These are phyloP conservation scores for Lycophotia porphyrea DNA, from an alignment of 2,888 invertebrate genomes.

Conservation along the genomic window DNA sequence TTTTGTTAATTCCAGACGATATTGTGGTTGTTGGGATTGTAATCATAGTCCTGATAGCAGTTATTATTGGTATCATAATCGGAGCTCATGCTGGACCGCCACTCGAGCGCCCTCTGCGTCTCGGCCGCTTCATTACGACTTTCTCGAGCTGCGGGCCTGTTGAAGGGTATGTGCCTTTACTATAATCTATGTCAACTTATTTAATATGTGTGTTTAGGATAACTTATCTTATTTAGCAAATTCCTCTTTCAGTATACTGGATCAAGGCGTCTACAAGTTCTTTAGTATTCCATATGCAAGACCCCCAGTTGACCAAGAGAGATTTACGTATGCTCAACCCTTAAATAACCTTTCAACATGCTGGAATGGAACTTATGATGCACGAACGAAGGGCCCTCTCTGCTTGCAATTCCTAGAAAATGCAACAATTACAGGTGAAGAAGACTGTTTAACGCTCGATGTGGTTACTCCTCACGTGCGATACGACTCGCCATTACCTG, in stretches of 20 bases:
- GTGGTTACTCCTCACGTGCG: slow-evolving; percentile 95
- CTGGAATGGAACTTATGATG: slow-evolving; percentile 94
- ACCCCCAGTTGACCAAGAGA: slow-evolving; percentile 92
- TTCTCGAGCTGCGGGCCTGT: slow-evolving; percentile 94
- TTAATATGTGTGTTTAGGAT: not conserved
- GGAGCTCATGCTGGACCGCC: slow-evolving; percentile 89
- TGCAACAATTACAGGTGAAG: slow-evolving; percentile 92
- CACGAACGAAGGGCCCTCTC: slow-evolving; percentile 92
- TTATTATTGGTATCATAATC: slow-evolving; percentile 91
- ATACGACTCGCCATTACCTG: slow-evolving; percentile 94
- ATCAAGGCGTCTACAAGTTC: slow-evolving; percentile 95
- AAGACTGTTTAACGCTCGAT: slow-evolving; percentile 96
- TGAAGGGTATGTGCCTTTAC: slow-evolving; percentile 91
- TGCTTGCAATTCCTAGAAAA: slow-evolving; percentile 93
- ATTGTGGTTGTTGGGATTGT: slow-evolving; percentile 89
- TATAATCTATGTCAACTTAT: not conserved
- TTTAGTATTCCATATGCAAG: slow-evolving; percentile 95
- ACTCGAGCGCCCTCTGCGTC: slow-evolving; percentile 91
- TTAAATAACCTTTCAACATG: slow-evolving; percentile 93
- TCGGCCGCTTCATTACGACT: slow-evolving; percentile 93
- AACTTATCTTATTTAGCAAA: not conserved
- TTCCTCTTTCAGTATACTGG: slow-evolving; percentile 90
- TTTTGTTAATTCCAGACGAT: slow-evolving; percentile 83
- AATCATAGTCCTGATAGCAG: slow-evolving; percentile 91
- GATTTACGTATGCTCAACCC: slow-evolving; percentile 93